Conservation (phyloP, 2,113 vertebrate species). For the Thalassarche chlororhynchos region DNA sequence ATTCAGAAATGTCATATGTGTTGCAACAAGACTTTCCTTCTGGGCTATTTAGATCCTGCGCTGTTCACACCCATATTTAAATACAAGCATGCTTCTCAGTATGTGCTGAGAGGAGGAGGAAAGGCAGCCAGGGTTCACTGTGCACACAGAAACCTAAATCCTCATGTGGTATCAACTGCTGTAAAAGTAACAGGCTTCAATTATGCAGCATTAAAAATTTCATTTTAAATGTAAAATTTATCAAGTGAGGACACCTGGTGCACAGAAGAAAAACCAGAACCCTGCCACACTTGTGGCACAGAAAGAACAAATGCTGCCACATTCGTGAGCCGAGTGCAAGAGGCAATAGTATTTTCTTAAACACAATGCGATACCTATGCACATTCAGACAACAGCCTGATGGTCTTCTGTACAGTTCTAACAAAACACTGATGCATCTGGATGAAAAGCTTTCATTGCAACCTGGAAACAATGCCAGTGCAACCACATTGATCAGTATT, state of each 20-base stretch:
- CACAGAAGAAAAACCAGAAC: background rate
- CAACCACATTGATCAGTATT: background rate
- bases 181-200: background rate
- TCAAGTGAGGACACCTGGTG: background rate
- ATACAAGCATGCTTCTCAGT: background rate
- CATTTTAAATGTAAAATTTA: background rate
- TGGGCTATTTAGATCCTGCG: background rate
- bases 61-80: background rate
- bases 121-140: background rate
- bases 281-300: background rate
- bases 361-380: fast-evolving
- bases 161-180: background rate
- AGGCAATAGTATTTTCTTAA: background rate
- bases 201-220: background rate
- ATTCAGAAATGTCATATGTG: background rate
- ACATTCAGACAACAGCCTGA: background rate
- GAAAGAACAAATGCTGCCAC: background rate
- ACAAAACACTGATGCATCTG: background rate
- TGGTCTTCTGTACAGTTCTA: background rate
- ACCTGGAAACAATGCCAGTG: background rate
- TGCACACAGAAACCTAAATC: background rate
- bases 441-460: background rate
- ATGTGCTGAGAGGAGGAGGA: background rate
- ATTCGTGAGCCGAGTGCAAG: background rate
- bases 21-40: background rate